These are phyloP conservation scores for Thripadectes ignobilis DNA, from an alignment of 2,797 vertebrate genomes.

Conservation along the genomic window DNA sequence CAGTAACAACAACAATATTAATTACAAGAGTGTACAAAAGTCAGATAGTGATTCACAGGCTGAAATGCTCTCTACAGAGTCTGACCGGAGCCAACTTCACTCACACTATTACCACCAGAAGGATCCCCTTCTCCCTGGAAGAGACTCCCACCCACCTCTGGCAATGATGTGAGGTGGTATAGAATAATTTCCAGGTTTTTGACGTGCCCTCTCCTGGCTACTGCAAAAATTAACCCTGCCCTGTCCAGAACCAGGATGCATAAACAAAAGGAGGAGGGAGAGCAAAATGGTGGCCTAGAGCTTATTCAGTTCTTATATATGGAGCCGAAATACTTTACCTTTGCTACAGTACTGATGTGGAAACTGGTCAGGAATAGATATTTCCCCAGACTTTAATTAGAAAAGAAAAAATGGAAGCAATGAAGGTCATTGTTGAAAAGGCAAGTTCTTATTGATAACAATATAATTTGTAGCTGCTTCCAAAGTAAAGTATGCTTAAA, in stretches of 20 bases:
- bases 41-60: background rate
- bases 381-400: conserved; percentile 13
- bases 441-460: conserved; percentile 1
- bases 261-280: background rate
- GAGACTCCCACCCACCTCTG: background rate
- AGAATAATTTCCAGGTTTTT: background rate
- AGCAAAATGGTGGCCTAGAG: background rate
- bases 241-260: background rate
- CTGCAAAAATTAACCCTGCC: background rate
- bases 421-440: background rate
- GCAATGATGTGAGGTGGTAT: background rate
- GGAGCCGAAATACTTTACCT: background rate
- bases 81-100: background rate
- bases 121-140: background rate
- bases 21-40: background rate
- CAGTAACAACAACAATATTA: background rate
- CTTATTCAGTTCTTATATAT: background rate
- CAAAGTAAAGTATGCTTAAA: conserved; percentile 11
- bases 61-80: background rate
- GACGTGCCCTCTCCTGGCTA: background rate
- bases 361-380: background rate
- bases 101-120: background rate
- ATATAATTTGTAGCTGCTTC: background rate
- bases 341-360: background rate
- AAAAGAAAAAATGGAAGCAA: background rate